phyloP scores from a whole-genome alignment of 2,797 vertebrate species.

The Propithecus perrieri region DNA sequence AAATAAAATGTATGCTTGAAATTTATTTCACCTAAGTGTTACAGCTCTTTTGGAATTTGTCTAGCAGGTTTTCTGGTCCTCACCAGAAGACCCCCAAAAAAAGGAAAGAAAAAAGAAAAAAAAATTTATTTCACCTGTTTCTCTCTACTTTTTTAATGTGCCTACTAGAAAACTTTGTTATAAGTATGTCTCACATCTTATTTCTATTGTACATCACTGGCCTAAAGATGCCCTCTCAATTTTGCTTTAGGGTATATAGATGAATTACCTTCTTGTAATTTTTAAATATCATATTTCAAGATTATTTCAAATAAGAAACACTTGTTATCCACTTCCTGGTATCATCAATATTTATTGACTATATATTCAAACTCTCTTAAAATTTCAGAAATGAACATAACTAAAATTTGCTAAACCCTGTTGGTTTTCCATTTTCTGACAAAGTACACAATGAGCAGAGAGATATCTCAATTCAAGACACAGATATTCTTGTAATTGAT shows the following conservation, averaged over 20 bases:
- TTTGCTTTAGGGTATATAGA: neutral
- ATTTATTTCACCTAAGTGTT: neutral
- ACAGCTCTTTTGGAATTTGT: neutral
- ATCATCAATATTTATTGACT: neutral
- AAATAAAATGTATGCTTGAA: neutral
- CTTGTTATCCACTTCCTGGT: neutral
- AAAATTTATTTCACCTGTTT: neutral
- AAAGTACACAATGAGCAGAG: neutral
- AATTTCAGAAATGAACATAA: conserved; percentile 35
- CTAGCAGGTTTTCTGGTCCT: too few species aligned
- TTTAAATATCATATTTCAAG: neutral
- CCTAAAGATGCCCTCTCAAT: neutral
- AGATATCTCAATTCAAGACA: neutral
- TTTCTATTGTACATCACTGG: neutral
- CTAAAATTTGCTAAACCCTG: neutral
- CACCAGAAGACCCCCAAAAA: too few species aligned
- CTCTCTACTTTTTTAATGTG: neutral
- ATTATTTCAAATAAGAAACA: neutral
- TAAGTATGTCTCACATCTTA: neutral
- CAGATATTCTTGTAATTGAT: neutral
- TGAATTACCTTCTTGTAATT: neutral
- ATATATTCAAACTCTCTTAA: neutral
- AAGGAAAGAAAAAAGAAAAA: too few species aligned
- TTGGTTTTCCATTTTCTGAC: neutral
- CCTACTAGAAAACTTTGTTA: neutral